Evolutionary conservation across 2,888 invertebrate species (phyloP), one percentile per base, ranked within the genome.

Genomic region (Nymphalis polychloros): DNA sequence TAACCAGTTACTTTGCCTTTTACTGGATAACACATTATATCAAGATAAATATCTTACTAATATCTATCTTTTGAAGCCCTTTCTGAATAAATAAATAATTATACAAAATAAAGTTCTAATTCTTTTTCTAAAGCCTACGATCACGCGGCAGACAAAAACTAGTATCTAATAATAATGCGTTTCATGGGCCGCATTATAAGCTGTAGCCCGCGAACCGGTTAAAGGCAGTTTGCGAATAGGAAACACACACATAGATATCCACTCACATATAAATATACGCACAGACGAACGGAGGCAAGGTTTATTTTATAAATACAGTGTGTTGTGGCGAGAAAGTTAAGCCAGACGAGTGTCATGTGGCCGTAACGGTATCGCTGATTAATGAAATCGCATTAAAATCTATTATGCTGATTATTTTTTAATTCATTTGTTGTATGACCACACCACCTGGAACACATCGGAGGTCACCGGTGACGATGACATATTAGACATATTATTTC

Each of bases 251-350:
- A 17, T 27, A 35, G 17, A 35, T 35, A 35, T 10, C 13, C 41
- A 10, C 41, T 41, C 59, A 59, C 59, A 46, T 20, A 27, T 19
- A 59, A 41, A 46, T 19, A 8, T 6, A 60, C 60, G 23, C 60
- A 60, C 48, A 60, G 23, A 60, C 60, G 27, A 8, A 47, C 27
- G 55, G 31, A 31, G 55, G 31, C 17, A n/a, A 17, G 17, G 31
- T 31, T 53, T 53, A 31, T 46, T 66, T 66, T 66, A 66, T 66
- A 66, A 66, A 66, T 53, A 66, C 65, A 27, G 27, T 8, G 52
- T 17, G n/a, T 19, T 66, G 65, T 66, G 53, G 31, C 47, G 65
- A 60, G 60, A 61, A 66, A 66, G 65, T 55, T 27, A 53, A 61
- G 31, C 64, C 49, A 48, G 59, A n/a, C 64, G 50, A 57, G 57